Evolutionary conservation across 2,888 invertebrate genomes (phyloP), one percentile per base, ranked within the genome.

Genomic region (Argyresthia goedartella): DNA sequence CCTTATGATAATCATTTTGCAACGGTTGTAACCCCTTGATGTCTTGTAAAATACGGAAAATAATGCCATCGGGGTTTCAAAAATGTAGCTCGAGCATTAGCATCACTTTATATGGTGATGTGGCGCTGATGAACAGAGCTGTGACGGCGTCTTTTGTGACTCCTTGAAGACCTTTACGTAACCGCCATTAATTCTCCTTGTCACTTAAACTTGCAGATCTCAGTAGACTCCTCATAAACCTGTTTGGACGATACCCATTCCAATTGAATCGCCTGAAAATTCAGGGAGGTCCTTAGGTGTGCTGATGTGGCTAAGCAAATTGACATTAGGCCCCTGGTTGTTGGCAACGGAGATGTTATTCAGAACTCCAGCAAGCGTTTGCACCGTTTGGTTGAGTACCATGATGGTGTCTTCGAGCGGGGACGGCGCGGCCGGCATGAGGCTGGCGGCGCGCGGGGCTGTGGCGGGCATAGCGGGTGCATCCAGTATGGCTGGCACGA

Each of bases 211-310:
- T 25, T 50, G 33, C 42, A 25, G 10, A 43, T 13, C 6, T 50
- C 33, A 11, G 49, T 49, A 13, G 49, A 49, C 39, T 39, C 49
- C 10, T 47, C 47, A 13, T 47, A 47, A 33, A 34, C 47, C n/a
- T n/a, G n/a, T 49, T 57, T 62, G 33, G 61, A 60, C 4, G 50
- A 54, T 8, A 63, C 51, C 60, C 62, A 63, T 3, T 64, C 60
- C 54, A 63, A 25, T n/a, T 0, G 58, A 60, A 50, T 63, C 60
- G 8, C 62, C 60, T 8, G 34, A 56, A 39, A 58, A 60, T 8
- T 8, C 10, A 8, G 58, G 58, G 41, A 59, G 42, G 1, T 61
- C 61, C 11, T n/a, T 10, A 13, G 48, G 48, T 35, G 35, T 48
- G n/a, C 48, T 34, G 4, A 39, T 13, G 7, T 35, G 48, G 49